Evolutionary conservation across 2,888 invertebrate genomes (phyloP), one percentile per base, ranked within the genome.

Genomic region (Troides aeacus): DNA sequence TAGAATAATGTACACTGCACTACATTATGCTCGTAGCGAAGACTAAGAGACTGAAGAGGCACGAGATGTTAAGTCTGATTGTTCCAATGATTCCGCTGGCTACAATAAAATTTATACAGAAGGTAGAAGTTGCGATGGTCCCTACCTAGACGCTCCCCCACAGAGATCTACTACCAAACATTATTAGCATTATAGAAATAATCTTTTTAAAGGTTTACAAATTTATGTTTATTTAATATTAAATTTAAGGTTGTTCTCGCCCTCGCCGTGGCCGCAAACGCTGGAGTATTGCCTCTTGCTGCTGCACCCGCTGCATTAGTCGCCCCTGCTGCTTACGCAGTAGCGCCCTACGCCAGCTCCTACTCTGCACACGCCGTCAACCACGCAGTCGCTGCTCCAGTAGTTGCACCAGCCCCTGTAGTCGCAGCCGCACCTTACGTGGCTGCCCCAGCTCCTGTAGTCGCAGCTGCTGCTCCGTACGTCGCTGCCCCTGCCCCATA

Each of bases 301-400:
- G 86, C 82, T 53, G 85, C 88, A 0, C 88, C 86, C 61, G 90
- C 81, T 72, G 95, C 95, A 46, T 86, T 78, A 67, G 94, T 95
- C 68, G 96, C 96, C 58, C 88, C 86, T n/a, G 90, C 83, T 68
- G 94, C 95, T 5, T 93, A 94, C 66, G 93, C 94, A 69, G 92
- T 96, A 5, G 95, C 96, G 0, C 96, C 96, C 4, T 96, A 96
- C 77, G 96, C 96, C 66, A 94, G 94, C 76, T 96, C 95, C 18
- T 96, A 95, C 87, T 96, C 95, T 71, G 96, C 96, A 0, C 96
- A 96, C 77, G 92, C 95, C 24, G 93, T 96, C 69, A 96, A 96
- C 87, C 96, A 96, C 77, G 96, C 96, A 0, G 93, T 96, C 5
- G 96, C 96, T 36, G 93, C 95, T 15, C 96, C 96, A 0, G 93